Percentiles rank a stretch among this genome's conserved stretches.
Evolutionary conservation across 2,888 invertebrate genomes (phyloP).

Genomic region (Crocallis elinguaria): DNA sequence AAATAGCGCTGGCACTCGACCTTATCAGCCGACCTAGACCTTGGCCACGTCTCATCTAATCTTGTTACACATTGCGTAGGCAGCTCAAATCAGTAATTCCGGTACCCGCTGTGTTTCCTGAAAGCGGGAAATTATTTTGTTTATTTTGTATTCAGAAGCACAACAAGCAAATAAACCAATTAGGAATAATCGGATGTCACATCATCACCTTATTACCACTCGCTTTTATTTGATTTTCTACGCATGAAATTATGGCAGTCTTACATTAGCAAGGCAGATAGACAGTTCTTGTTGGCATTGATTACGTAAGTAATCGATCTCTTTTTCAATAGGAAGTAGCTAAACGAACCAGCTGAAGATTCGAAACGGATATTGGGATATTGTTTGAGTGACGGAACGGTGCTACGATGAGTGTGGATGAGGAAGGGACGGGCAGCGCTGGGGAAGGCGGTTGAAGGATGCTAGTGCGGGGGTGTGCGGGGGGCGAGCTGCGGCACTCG

Average conservation of each 20-base stretch:
- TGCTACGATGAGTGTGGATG: conserved; percentile 52
- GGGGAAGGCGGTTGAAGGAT: conserved; percentile 67
- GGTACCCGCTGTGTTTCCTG: not conserved
- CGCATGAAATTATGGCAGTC: conserved; percentile 9
- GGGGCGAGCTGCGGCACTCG: conserved; percentile 77
- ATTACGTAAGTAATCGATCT: conserved; percentile 8
- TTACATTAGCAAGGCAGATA: conserved; percentile 18
- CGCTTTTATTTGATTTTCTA: not conserved
- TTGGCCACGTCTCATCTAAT: conserved; percentile 52
- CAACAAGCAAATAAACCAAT: not conserved
- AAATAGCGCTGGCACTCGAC: conserved; percentile 40
- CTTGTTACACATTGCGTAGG: conserved; percentile 32
- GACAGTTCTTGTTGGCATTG: conserved; percentile 10
- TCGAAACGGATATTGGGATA: too few relatives aligned
- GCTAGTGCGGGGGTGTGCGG: conserved; percentile 78
- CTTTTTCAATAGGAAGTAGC: conserved; percentile 14
- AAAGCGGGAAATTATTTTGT: conserved; percentile 3
- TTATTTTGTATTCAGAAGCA: not conserved
- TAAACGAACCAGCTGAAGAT: too few relatives aligned
- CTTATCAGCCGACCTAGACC: conserved; percentile 64
- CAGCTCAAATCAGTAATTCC: conserved; percentile 8
- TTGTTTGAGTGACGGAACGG: conserved; percentile 12
- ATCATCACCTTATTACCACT: not conserved
- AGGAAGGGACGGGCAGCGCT: conserved; percentile 45
- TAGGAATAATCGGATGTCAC: not conserved